Conservation (phyloP, 2,113 vertebrate genomes). For the Lepisosteus osseus region DNA sequence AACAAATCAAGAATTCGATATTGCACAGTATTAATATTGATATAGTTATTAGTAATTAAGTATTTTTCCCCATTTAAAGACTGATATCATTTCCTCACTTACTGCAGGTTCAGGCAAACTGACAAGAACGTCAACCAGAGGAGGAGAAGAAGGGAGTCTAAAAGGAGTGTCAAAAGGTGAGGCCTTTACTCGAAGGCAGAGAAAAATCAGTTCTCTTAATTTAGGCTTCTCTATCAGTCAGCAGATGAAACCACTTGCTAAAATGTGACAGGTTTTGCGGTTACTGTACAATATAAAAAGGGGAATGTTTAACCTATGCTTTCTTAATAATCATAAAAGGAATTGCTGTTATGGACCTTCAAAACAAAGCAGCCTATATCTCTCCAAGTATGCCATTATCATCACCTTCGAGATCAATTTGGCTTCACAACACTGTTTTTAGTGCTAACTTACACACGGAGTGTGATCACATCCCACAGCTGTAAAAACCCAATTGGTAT, state of each 20-base stretch:
- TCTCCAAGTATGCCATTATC: no score
- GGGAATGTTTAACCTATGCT: slow-evolving; percentile 58
- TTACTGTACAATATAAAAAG: slow-evolving; percentile 39
- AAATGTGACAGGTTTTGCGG: neutral
- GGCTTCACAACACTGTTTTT: no score
- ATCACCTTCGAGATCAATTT: no score
- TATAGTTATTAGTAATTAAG: slow-evolving; percentile 17
- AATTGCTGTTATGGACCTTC: slow-evolving; percentile 34
- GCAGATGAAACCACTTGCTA: neutral
- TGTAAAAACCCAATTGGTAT: no score
- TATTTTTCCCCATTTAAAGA: slow-evolving; percentile 31
- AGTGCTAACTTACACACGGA: no score
- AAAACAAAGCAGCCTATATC: slow-evolving; percentile 18
- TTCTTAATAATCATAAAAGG: slow-evolving; percentile 36
- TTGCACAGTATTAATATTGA: slow-evolving; percentile 35
- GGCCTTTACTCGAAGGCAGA: slow-evolving; percentile 52
- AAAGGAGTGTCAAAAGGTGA: slow-evolving; percentile 33
- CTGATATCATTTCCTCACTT: slow-evolving; percentile 38
- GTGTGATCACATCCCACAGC: no score
- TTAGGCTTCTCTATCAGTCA: neutral
- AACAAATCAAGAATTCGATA: slow-evolving; percentile 30
- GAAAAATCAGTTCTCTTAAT: neutral
- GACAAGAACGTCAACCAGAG: slow-evolving; percentile 36
- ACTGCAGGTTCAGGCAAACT: slow-evolving; percentile 21
- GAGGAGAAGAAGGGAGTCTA: slow-evolving; percentile 47